A percentile compares a stretch with the other conserved stretches of the same genome.
Evolutionary conservation across 1,140 invertebrate species (phyloP).

Genomic region (Druon quercuslanigerum): DNA sequence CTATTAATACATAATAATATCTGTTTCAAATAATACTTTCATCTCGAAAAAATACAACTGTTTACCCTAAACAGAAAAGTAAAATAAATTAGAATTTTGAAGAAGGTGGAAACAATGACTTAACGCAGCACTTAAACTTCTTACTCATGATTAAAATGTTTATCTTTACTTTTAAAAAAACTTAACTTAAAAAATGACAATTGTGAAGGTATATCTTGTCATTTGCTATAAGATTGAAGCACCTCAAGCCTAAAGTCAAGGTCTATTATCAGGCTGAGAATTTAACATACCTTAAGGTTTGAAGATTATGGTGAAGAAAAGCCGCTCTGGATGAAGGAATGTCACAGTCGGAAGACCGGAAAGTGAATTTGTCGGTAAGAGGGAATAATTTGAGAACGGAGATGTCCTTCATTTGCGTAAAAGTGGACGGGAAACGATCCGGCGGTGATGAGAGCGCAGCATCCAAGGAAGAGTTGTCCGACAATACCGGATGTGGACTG

Average conservation of each 20-base stretch:
- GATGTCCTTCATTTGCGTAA: constrained; percentile 52
- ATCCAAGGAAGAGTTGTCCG: constrained; percentile 59
- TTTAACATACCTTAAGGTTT: constrained; percentile 22
- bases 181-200: neutral
- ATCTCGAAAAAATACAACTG: too few relatives aligned
- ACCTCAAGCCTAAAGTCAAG: neutral
- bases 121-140: too few relatives aligned
- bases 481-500: constrained; percentile 73
- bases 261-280: constrained; percentile 20
- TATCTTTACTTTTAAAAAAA: too few relatives aligned
- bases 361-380: constrained; percentile 55
- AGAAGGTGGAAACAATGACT: too few relatives aligned
- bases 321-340: constrained; percentile 14
- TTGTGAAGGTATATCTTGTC: neutral
- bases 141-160: too few relatives aligned
- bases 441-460: constrained; percentile 57
- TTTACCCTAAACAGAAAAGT: too few relatives aligned
- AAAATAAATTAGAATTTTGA: too few relatives aligned
- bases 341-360: constrained; percentile 34
- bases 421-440: constrained; percentile 53
- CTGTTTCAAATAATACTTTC: too few relatives aligned
- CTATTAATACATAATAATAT: too few relatives aligned
- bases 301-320: constrained; percentile 21
- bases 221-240: constrained; percentile 8
- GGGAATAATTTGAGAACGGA: constrained; percentile 33